phyloP scores from a whole-genome alignment of 2,113 vertebrate species.

The Vicugna pacos region DNA sequence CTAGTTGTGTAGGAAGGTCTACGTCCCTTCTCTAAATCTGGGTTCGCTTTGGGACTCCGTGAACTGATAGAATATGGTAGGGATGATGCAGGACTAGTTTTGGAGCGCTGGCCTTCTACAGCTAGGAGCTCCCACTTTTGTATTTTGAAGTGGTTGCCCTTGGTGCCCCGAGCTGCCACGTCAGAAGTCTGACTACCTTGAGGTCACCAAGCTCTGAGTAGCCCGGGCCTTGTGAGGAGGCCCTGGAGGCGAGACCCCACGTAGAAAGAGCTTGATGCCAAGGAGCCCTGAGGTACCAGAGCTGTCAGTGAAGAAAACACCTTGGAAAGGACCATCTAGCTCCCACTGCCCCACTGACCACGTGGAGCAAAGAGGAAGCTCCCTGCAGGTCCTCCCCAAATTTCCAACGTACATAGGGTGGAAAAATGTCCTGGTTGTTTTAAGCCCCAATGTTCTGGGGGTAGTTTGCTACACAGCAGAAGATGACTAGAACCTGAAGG shows the following conservation, averaged over 20 bases:
- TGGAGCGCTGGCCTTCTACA: neutral
- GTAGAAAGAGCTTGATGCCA: neutral
- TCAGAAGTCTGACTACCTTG: neutral
- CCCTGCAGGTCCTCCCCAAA: neutral
- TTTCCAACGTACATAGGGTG: neutral
- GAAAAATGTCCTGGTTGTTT: neutral
- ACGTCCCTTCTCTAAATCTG: neutral
- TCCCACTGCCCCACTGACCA: neutral
- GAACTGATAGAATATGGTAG: neutral
- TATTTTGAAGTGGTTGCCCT: slow-evolving; percentile 16
- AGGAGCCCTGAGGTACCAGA: neutral
- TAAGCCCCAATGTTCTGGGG: neutral
- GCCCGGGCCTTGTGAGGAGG: neutral
- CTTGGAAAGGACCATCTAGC: neutral
- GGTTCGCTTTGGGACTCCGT: neutral
- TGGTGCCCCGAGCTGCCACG: neutral
- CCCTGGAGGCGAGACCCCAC: neutral
- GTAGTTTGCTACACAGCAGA: neutral
- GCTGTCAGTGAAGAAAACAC: neutral
- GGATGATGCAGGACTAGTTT: neutral
- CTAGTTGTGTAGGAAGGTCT: neutral
- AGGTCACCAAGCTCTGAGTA: neutral
- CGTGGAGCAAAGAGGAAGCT: neutral
- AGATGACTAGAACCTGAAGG: neutral
- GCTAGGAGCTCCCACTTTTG: neutral